Percentiles rank a stretch among this genome's conserved stretches.
phyloP scores from a whole-genome alignment of 2,113 vertebrate species.

The Silurus asotus region DNA sequence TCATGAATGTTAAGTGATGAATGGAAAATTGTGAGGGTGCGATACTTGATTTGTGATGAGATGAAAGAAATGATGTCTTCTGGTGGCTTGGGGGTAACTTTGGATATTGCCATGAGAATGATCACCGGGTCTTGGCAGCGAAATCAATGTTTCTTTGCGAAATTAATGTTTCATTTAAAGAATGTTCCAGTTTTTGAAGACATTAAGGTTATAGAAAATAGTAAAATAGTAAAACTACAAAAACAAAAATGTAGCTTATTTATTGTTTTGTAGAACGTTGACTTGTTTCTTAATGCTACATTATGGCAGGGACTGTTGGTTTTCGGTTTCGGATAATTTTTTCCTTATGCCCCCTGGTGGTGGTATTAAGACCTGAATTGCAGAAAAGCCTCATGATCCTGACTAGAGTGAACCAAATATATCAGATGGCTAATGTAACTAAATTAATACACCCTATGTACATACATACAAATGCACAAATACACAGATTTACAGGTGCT shows the following conservation, averaged over 20 bases:
- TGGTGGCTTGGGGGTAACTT: constrained; percentile 1
- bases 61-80: background rate
- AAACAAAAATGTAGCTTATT: background rate
- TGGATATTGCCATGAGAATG: constrained; percentile 5
- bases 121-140: background rate
- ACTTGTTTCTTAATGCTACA: constrained; percentile 3
- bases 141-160: background rate
- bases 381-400: background rate
- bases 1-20: constrained; percentile 48
- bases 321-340: background rate
- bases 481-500: too few species aligned
- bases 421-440: background rate
- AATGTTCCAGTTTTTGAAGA: background rate
- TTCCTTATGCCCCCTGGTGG: constrained; percentile 16
- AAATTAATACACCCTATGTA: background rate
- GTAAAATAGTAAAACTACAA: background rate
- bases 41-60: constrained; percentile 45
- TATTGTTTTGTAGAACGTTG: background rate
- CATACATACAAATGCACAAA: background rate
- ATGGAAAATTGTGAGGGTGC: constrained; percentile 33
- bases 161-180: background rate
- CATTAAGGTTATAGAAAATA: background rate
- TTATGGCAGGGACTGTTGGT: background rate
- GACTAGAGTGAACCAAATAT: background rate
- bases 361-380: background rate